Evolutionary conservation across 1,140 invertebrate genomes (phyloP).

Genomic region (Drosophila tsacasi): DNA sequence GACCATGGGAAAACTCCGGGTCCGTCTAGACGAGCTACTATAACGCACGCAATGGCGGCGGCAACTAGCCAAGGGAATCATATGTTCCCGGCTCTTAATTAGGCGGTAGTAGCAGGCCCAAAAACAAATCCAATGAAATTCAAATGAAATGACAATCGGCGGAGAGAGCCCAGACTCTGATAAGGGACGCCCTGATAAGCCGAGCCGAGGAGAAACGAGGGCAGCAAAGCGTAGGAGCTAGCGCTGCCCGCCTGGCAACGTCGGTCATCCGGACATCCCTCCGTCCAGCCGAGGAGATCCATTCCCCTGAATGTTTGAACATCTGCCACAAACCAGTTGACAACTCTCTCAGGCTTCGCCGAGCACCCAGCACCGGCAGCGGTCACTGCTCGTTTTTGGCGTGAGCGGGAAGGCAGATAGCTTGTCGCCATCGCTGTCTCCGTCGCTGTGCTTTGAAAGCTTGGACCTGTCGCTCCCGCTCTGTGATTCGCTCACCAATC

Average conservation of each 20-base stretch:
- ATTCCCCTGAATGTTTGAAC: not conserved
- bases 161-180: conserved; percentile 47
- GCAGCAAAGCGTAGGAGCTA: conserved; percentile 5
- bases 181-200: conserved; percentile 28
- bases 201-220: conserved; percentile 8
- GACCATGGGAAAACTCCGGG: conserved; percentile 12
- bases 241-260: conserved; percentile 37
- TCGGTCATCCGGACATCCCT: not conserved
- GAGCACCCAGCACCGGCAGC: conserved; percentile 1
- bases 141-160: conserved; percentile 38
- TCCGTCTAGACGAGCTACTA: conserved; percentile 27
- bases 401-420: not conserved
- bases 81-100: conserved; percentile 37
- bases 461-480: not conserved
- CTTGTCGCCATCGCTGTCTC: not conserved
- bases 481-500: conserved; percentile 6
- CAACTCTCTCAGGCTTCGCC: conserved; percentile 5
- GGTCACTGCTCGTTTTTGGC: conserved; percentile 2
- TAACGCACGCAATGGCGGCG: not conserved
- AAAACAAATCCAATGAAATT: conserved; percentile 31
- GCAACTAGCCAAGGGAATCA: conserved; percentile 20
- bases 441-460: conserved; percentile 55
- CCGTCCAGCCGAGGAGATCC: not conserved
- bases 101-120: conserved; percentile 8
- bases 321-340: conserved; percentile 28